Percentiles rank a stretch among this genome's conserved stretches.
Conservation (phyloP, 2,888 invertebrate genomes). For the Platerodrilus igneus region DNA sequence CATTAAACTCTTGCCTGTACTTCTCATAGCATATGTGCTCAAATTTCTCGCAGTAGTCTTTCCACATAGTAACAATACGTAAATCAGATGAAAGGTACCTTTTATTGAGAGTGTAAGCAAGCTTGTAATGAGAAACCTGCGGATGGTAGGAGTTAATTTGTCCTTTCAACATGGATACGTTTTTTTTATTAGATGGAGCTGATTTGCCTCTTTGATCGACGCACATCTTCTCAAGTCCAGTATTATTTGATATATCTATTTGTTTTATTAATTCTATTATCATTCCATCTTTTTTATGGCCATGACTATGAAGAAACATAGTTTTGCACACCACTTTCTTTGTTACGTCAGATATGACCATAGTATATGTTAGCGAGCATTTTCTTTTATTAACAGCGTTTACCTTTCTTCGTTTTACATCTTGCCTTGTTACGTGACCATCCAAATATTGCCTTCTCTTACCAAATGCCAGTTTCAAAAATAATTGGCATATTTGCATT, state of each 20-base stretch:
- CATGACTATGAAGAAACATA: slow-evolving; percentile 14
- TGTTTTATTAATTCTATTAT: too few species aligned
- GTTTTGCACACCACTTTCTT: slow-evolving; percentile 14
- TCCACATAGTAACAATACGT: slow-evolving; percentile 13
- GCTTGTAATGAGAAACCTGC: slow-evolving; percentile 16
- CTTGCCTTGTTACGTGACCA: background rate
- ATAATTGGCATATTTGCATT: background rate
- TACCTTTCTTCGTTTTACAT: background rate
- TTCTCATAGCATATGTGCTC: slow-evolving; percentile 16
- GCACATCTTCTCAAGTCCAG: too few species aligned
- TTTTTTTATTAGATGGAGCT: slow-evolving; percentile 9
- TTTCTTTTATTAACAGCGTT: background rate
- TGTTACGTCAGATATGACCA: background rate
- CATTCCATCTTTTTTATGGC: slow-evolving; percentile 15
- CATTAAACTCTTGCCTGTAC: slow-evolving; percentile 12
- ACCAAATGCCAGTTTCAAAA: background rate
- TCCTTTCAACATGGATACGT: slow-evolving; percentile 2
- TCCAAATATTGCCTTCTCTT: background rate
- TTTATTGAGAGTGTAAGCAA: slow-evolving; percentile 12
- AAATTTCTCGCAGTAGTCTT: slow-evolving; percentile 12
- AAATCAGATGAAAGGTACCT: slow-evolving; percentile 11
- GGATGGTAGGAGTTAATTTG: slow-evolving; percentile 15
- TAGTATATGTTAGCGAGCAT: background rate
- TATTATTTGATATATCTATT: too few species aligned
- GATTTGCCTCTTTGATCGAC: slow-evolving; percentile 4